Evolutionary conservation across 2,797 vertebrate species (phyloP).

Genomic region (Argya squamiceps): DNA sequence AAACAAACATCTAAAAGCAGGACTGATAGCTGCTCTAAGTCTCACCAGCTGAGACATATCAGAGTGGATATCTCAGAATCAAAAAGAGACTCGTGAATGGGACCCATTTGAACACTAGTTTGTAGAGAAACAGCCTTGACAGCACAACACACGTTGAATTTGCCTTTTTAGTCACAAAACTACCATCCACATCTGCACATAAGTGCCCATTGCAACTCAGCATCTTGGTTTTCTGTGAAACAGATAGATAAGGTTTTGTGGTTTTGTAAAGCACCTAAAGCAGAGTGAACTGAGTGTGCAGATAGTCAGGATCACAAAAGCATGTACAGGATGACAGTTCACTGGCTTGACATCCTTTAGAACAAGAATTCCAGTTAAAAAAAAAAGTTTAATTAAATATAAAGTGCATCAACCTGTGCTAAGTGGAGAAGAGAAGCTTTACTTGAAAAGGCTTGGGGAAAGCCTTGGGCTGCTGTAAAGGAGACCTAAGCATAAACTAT

Average conservation of each 20-base stretch:
- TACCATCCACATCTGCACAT: not conserved
- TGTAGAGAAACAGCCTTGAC: not conserved
- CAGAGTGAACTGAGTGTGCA: not conserved
- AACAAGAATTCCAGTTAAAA: not conserved
- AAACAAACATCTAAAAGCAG: not conserved
- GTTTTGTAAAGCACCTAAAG: not conserved
- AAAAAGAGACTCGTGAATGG: not conserved
- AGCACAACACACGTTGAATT: accelerated
- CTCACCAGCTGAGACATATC: not conserved
- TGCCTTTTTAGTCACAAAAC: not conserved
- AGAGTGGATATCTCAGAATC: not conserved
- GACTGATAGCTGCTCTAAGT: not conserved
- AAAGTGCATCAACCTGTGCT: not conserved
- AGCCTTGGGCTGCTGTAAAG: not conserved
- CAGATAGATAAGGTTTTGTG: not conserved
- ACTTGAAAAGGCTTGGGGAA: not conserved
- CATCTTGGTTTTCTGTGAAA: not conserved
- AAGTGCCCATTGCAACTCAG: not conserved
- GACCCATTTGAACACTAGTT: not conserved
- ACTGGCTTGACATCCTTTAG: not conserved
- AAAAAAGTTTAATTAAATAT: not conserved
- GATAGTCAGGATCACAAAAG: not conserved
- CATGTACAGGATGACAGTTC: not conserved
- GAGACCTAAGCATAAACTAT: not conserved
- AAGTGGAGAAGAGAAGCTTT: not conserved